Evolutionary conservation across 1,140 invertebrate genomes (phyloP).

Genomic region (Psix sp.): DNA sequence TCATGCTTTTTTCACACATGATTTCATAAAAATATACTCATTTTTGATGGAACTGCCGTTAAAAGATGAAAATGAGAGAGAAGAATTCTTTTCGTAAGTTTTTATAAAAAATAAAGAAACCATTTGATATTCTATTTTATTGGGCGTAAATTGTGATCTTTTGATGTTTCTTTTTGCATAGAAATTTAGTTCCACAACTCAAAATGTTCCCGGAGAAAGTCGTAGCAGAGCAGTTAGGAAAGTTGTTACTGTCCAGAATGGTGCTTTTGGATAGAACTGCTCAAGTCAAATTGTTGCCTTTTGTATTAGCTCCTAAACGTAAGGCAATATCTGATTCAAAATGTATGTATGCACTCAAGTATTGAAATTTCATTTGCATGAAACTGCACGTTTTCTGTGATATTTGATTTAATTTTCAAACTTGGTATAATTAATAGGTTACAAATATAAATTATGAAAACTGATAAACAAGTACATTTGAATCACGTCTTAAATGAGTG

Average conservation of each 20-base stretch:
- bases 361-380: constrained; percentile 23
- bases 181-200: constrained; percentile 80
- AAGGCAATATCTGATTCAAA: constrained; percentile 38
- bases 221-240: constrained; percentile 86
- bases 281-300: constrained; percentile 84
- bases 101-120: too few species aligned
- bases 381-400: too few species aligned
- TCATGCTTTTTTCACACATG: constrained; percentile 87
- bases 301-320: constrained; percentile 83
- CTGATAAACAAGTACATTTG: too few species aligned
- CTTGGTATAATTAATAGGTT: too few species aligned
- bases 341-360: constrained; percentile 45
- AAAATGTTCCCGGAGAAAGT: constrained; percentile 85
- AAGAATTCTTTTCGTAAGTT: constrained; percentile 84
- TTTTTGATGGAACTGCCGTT: constrained; percentile 88
- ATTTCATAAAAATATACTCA: constrained; percentile 88
- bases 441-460: too few species aligned
- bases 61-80: constrained; percentile 85
- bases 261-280: constrained; percentile 88
- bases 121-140: too few species aligned
- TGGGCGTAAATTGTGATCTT: too few species aligned
- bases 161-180: constrained; percentile 57
- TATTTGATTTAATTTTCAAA: too few species aligned
- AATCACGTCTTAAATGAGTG: too few species aligned
- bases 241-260: constrained; percentile 86